Base-by-base conservation (phyloP, 2,113 vertebrate species). In the Apeltes quadracus region DNA sequence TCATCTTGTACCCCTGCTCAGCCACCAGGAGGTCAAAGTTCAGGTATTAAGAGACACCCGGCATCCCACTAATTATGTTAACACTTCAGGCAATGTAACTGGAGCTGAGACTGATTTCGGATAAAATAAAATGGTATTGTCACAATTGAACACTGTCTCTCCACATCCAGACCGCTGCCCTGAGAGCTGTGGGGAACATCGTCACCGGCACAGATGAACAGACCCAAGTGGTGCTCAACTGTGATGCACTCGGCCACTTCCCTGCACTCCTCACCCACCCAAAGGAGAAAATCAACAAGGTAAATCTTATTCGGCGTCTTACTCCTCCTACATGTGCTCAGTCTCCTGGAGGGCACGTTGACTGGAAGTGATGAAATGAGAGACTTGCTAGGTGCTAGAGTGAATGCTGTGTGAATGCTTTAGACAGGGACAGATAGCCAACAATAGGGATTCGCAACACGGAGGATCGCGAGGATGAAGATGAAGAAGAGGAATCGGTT, bases 241-340 rank as follows among this genome's bases (percentile, higher is more conserved):
- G 97, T 83, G 96, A 98, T 36, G 97, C 98, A 56, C 95, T 99
- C 78, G 94, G 95, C 72, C 97, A 99, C 88, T 99, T 99, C 81
- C 97, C 96, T 68, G 94, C 97, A 51, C 95, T 99, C 79, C 96
- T 99, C 87, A 96, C 97, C 55, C 98, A 99, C 93, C 95, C 96
- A 75, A 99, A 99, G 94, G 98, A 99, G 93, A 99, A 99, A 93
- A 99, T 99, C 93, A 99, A 99, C 94, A 99, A 99, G 96, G 97
- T 98, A 91, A 89, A 3, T 0, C 9, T 44, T 15, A 20, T 15
- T 16, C 7, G 1, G 9, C 25, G 23, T 7, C 13, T n/a, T n/a
- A 27, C 16, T 22, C 23, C n/a, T 23, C 38, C 6, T 8, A 44
- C 65, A 23, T 20, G 10, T 44, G 13, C 29, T 44, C 18, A 5